A percentile compares a stretch with the other conserved stretches of the same genome.
phyloP scores from a whole-genome alignment of 2,113 vertebrate species.

The Bufo gargarizans region DNA sequence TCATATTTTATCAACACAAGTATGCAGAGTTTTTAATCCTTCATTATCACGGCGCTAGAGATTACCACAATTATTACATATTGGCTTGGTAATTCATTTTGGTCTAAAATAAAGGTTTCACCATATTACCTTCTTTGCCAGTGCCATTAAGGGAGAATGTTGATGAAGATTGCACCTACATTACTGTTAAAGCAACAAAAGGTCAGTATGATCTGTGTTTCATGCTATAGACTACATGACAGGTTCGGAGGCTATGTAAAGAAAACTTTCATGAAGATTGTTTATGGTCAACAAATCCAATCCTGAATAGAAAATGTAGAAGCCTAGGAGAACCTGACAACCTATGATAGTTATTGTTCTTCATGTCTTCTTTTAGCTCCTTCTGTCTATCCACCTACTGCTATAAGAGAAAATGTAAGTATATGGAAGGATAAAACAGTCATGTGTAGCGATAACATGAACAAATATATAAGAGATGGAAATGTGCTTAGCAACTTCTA shows the following conservation, averaged over 20 bases:
- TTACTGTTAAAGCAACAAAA: background rate
- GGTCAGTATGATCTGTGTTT: background rate
- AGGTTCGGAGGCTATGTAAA: too few species aligned
- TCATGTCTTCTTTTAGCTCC: background rate
- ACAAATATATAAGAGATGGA: too few species aligned
- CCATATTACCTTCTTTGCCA: background rate
- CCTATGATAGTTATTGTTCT: background rate
- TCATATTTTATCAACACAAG: too few species aligned
- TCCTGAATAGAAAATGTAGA: too few species aligned
- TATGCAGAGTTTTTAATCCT: too few species aligned
- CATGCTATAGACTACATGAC: too few species aligned
- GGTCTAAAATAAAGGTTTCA: background rate
- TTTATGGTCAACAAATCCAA: too few species aligned
- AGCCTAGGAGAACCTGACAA: background rate
- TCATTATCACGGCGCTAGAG: too few species aligned
- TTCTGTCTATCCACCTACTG: background rate
- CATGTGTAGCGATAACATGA: too few species aligned
- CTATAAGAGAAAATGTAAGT: background rate
- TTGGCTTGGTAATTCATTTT: background rate
- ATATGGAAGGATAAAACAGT: background rate
- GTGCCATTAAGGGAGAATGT: background rate
- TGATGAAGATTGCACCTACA: background rate
- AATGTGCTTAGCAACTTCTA: too few species aligned
- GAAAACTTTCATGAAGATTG: too few species aligned
- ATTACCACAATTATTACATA: too few species aligned